Evolutionary conservation across 2,888 invertebrate species (phyloP).

Genomic region (Sesia apiformis): DNA sequence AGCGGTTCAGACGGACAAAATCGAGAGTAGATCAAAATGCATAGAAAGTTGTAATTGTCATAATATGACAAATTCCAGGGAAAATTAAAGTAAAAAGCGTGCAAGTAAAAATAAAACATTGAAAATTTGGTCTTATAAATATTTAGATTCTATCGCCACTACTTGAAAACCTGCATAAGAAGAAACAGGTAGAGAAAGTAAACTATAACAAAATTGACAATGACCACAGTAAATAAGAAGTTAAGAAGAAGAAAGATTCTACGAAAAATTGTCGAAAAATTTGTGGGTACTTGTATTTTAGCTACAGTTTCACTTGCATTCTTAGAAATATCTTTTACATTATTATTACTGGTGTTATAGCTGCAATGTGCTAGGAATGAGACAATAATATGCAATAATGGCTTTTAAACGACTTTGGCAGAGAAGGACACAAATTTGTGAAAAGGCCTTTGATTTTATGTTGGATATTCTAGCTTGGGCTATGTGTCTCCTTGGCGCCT

Average conservation of each 20-base stretch:
- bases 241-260: conserved; percentile 24
- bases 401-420: conserved; percentile 30
- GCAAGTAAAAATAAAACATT: not conserved
- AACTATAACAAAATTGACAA: conserved; percentile 11
- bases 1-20: conserved; percentile 19
- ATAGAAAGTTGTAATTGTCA: conserved; percentile 31
- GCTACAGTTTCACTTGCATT: conserved; percentile 43
- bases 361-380: not conserved
- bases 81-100: not conserved
- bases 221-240: conserved; percentile 33
- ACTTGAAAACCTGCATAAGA: too few species aligned
- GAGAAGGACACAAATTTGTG: conserved; percentile 21
- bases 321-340: conserved; percentile 34
- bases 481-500: conserved; percentile 32
- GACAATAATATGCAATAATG: conserved; percentile 16
- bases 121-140: not conserved
- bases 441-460: conserved; percentile 17
- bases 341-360: conserved; percentile 35
- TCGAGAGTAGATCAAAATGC: conserved; percentile 28
- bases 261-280: conserved; percentile 31
- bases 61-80: not conserved
- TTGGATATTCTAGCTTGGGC: conserved; percentile 34
- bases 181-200: conserved; percentile 3
- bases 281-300: conserved; percentile 36
- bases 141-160: too few species aligned